Conservation (phyloP, 1,140 invertebrate species). For the Calycopis cecrops region DNA sequence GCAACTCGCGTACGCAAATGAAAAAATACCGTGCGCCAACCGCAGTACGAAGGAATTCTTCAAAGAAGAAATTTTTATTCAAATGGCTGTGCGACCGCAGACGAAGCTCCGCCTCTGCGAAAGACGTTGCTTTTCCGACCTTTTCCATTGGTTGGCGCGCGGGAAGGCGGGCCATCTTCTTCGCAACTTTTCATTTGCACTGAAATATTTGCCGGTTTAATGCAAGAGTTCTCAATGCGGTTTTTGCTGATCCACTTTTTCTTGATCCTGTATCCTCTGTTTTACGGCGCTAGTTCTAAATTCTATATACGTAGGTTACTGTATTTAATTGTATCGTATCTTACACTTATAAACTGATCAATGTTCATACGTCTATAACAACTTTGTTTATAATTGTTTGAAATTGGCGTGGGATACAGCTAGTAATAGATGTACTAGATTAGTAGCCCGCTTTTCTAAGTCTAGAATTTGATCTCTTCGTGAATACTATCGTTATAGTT, state of each 20-base stretch:
- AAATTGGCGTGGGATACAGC: too few species aligned
- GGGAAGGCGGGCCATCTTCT: slow-evolving; percentile 60
- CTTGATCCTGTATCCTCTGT: slow-evolving; percentile 17
- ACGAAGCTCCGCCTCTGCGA: slow-evolving; percentile 57
- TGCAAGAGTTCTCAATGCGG: slow-evolving; percentile 55
- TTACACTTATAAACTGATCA: too few species aligned
- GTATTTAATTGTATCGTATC: too few species aligned
- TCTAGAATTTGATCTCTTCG: too few species aligned
- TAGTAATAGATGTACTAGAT: too few species aligned
- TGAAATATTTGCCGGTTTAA: slow-evolving; percentile 70
- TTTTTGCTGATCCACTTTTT: slow-evolving; percentile 57
- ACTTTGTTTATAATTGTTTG: too few species aligned
- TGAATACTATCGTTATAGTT: too few species aligned
- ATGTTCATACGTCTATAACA: too few species aligned
- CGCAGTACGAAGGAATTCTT: slow-evolving; percentile 67
- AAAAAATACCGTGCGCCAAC: slow-evolving; percentile 43
- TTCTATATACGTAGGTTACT: neutral
- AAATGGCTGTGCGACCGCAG: slow-evolving; percentile 65
- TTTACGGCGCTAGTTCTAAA: neutral
- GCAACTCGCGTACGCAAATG: slow-evolving; percentile 19
- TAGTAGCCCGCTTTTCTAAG: too few species aligned
- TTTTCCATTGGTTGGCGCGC: slow-evolving; percentile 64
- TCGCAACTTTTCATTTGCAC: slow-evolving; percentile 73
- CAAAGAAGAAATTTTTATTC: slow-evolving; percentile 67
- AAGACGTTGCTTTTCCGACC: slow-evolving; percentile 64